Evolutionary conservation across 2,797 vertebrate species (phyloP), one percentile per base, ranked within the genome.

Genomic region (Hozukius guyotensis): DNA sequence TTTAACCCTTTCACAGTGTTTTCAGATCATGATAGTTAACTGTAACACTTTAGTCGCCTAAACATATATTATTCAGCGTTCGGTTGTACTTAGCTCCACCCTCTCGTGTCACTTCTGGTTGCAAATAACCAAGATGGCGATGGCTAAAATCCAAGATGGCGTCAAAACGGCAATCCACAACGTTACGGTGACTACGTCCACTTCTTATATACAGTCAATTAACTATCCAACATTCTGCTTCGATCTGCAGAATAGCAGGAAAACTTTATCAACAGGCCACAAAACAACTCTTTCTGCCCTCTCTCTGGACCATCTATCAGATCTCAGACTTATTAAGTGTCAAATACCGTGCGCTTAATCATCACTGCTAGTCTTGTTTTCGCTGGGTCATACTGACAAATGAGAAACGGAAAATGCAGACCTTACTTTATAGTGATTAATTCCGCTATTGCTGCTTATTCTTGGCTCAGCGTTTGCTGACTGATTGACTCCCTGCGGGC

Each of bases 371-470:
- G 52, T 85, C 74, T 75, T 78, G 80, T 87, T 92, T 90, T 78
- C 81, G 68, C 56, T 18, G 20, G 65, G 80, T 72, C 81, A 49
- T 83, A 83, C 69, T 92, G 84, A 91, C 36, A 76, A 89, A 88
- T 87, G 49, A 78, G 57, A 62, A 72, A 75, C 1, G 1, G 66
- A 77, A 86, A 80, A 82, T 64, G 53, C 72, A 65, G 73, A 70
- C 67, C 55, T 72, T 67, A 62, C 67, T 91, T 86, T 81, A 82
- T 72, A 55, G 75, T 89, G 87, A 90, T 91, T 85, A 60, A 90
- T 89, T 88, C 20, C 0, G 1, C 32, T 56, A 24, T 70, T 73
- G 78, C 67, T 38, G 67, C 56, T 81, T 25, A 71, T 74, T 20
- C 49, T n/a, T 12, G 62, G 59, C 46, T 77, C 66, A 42, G 53